Base-by-base conservation (phyloP, 1,140 invertebrate genomes). In the Penaeus indicus region DNA sequence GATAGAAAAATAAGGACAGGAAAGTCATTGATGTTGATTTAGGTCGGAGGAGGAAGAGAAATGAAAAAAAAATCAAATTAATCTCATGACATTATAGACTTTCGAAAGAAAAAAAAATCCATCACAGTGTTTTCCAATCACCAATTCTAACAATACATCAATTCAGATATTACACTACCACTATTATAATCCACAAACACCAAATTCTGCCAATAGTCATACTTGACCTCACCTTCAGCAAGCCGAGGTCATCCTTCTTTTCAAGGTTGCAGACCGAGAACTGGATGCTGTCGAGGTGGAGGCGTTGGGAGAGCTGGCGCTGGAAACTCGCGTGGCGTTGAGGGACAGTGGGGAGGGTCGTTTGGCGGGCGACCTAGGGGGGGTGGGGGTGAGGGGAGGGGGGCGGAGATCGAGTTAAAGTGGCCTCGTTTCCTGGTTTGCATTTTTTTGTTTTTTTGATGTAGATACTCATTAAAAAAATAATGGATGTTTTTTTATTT, bases 251-350 rank as follows among this genome's bases (percentile, higher is more conserved):
- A 25, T 94, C 94, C 84, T 89, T 89, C 90, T 94, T 94, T 91
- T 96, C 95, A 87, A 96, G 92, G 91, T 94, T 95, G 92, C 95
- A 96, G 91, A 96, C 95, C 92, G 95, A 95, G 93, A 96, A 96
- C 92, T 96, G 95, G 89, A 96, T 95, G 77, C 95, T 95, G 18
- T 95, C 95, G 85, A 96, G 92, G 91, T 96, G 95, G 85, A 96
- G 93, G 0, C 95, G 94, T 92, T 96, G 95, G 0, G 96, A 96
- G 61, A 96, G 93, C 92, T 96, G 96, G 13, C 96, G 93, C 92
- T 96, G 96, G 91, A 97, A 97, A 80, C 95, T 95, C 92, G 96
- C 95, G 92, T 96, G 96, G 69, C 96, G 94, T 85, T 95, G 96
- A 7, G 96, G 96, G 0, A 97, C 96, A 25, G 96, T 96, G 13